phyloP scores from a whole-genome alignment of 2,797 vertebrate genomes.

The Phaenicophaeus curvirostris region DNA sequence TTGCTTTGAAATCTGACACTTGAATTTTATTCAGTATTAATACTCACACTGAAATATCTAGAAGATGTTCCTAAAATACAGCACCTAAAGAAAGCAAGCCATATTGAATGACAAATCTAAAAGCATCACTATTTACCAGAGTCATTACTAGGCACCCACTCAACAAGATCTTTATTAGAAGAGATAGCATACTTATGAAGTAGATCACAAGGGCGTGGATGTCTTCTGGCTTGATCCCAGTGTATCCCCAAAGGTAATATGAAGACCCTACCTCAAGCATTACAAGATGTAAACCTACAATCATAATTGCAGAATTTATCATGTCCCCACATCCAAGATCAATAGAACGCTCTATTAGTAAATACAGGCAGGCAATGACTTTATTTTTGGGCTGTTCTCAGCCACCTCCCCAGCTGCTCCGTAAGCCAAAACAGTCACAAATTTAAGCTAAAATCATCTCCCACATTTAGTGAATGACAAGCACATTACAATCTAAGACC shows the following conservation, averaged over 20 bases:
- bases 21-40: background rate
- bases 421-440: background rate
- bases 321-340: background rate
- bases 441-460: background rate
- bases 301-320: background rate
- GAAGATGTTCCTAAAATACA: background rate
- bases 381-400: background rate
- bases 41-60: background rate
- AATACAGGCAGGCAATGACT: background rate
- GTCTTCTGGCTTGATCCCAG: background rate
- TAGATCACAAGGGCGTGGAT: background rate
- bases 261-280: background rate
- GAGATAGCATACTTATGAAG: background rate
- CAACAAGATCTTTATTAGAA: background rate
- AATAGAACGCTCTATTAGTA: background rate
- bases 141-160: background rate
- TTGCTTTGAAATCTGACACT: background rate
- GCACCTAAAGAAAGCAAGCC: background rate
- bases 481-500: background rate
- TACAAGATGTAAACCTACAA: background rate
- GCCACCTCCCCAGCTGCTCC: background rate
- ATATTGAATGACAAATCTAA: background rate
- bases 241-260: background rate
- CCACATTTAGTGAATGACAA: background rate
- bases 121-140: background rate